Base-by-base conservation (phyloP, 2,888 invertebrate species). In the Yponomeuta malinellus region DNA sequence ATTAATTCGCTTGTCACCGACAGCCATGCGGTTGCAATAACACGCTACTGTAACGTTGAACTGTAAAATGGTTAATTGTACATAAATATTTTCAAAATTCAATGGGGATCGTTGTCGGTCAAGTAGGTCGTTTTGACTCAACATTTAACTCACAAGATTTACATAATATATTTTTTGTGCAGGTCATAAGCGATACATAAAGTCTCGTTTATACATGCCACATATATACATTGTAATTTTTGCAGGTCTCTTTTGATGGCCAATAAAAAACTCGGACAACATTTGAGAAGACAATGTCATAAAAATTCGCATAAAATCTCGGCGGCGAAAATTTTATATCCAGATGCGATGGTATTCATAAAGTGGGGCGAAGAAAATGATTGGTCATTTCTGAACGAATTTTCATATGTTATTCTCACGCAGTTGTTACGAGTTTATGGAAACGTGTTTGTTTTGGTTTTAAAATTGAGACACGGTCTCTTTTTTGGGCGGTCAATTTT, bases 271-370 rank as follows among this genome's bases (percentile, higher is more conserved):
- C 78, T 87, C 79, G 88, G 87, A 87, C 87, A 88, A 84, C 85
- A 82, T 90, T 89, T 88, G 87, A 83, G 84, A 84, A 89, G 88
- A 88, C 88, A 89, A 86, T 88, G 84, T 82, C 79, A 87, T 90
- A 90, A 90, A 89, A 89, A 85, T 86, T 84, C 87, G 82, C 84
- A 88, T 90, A 89, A 89, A 90, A 88, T 88, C 85, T 83, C 82
- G 85, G 81, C 86, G 86, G 84, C 85, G 82, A 87, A 87, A 83
- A 82, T 85, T 87, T 90, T 88, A 89, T 86, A 82, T 78, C 81
- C 77, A 76, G 76, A 84, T 82, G 84, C 81, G 81, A 79, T 81
- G 77, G 82, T 82, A 78, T 84, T 84, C 85, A 84, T 85, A 87
- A 86, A 84, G 78, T 79, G 76, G 77, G 78, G 78, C 81, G 77